Evolutionary conservation across 53 echinoderm and acorn worm genomes (phyloP).

Genomic region (Luidia sarsii): DNA sequence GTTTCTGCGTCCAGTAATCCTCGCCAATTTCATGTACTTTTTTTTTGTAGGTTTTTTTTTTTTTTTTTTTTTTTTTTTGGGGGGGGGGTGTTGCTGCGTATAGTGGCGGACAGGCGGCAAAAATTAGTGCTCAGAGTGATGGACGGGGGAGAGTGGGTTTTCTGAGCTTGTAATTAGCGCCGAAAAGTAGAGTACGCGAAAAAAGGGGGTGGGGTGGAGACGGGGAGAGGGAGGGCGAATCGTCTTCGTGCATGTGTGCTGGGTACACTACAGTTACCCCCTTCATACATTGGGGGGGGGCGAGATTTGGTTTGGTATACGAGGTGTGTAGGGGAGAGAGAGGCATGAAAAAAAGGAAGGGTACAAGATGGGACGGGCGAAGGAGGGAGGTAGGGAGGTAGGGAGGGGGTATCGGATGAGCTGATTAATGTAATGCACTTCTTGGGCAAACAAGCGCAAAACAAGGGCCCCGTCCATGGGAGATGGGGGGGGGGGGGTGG

Average conservation of each 20-base stretch:
- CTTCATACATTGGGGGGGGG: background rate
- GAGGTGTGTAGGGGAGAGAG: background rate
- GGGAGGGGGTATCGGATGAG: conserved; percentile 30
- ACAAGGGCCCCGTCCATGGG: conserved; percentile 34
- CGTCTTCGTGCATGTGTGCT: background rate
- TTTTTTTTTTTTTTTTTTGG: background rate
- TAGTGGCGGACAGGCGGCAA: conserved; percentile 11
- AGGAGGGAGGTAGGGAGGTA: too few relatives aligned
- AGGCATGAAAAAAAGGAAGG: too few relatives aligned
- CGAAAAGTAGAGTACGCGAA: conserved; percentile 42
- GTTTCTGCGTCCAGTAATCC: conserved; percentile 44
- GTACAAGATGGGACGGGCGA: too few relatives aligned
- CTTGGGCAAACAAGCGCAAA: conserved; percentile 18
- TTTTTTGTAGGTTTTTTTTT: background rate
- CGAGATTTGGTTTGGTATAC: conserved; percentile 4
- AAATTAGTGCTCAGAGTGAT: conserved; percentile 51
- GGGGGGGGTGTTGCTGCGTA: background rate
- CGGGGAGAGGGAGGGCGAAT: background rate
- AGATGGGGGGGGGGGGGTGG: background rate
- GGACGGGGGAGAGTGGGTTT: conserved; percentile 12
- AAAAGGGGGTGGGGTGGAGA: background rate
- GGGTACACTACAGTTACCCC: background rate
- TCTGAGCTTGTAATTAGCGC: conserved; percentile 44
- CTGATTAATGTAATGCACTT: conserved; percentile 4
- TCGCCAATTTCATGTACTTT: conserved; percentile 53